Percentiles rank a stretch among this genome's conserved stretches.
phyloP scores from a whole-genome alignment of 2,113 vertebrate species.

The Cervus canadensis region DNA sequence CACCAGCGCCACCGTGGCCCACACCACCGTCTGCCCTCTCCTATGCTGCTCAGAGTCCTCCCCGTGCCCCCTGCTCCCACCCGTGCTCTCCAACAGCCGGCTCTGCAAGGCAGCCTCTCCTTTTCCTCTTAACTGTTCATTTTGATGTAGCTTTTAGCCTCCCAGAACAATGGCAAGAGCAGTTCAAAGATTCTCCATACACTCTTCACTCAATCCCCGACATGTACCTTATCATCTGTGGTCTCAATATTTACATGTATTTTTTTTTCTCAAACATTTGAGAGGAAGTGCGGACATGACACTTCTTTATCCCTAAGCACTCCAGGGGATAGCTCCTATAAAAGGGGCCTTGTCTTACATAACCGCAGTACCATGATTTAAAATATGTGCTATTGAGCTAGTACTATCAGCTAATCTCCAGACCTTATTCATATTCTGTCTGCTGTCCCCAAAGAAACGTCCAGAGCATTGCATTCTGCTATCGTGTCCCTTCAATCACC shows the following conservation, averaged over 20 bases:
- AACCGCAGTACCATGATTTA: rapidly evolving
- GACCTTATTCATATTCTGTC: not conserved
- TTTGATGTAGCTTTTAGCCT: not conserved
- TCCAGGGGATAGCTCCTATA: not conserved
- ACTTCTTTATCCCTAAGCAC: not conserved
- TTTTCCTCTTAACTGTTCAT: not conserved
- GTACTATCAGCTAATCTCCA: not conserved
- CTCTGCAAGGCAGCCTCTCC: not conserved
- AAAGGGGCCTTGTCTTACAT: not conserved
- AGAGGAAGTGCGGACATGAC: not conserved
- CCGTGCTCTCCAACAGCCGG: not conserved
- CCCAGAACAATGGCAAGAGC: not conserved
- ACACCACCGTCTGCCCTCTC: not conserved
- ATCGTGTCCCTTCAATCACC: rapidly evolving
- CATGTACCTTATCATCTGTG: not conserved
- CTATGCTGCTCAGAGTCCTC: not conserved
- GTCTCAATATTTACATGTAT: not conserved
- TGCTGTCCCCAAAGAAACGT: not conserved
- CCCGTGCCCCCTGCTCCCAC: not conserved
- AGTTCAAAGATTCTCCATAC: not conserved
- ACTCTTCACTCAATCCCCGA: not conserved
- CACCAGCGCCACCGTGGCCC: rapidly evolving
- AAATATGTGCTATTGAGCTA: not conserved
- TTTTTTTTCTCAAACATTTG: not conserved
- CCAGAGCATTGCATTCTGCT: not conserved